Percentiles rank a stretch among this genome's conserved stretches.
Conservation (phyloP, 2,113 vertebrate species). For the Cyprinodon tularosa region DNA sequence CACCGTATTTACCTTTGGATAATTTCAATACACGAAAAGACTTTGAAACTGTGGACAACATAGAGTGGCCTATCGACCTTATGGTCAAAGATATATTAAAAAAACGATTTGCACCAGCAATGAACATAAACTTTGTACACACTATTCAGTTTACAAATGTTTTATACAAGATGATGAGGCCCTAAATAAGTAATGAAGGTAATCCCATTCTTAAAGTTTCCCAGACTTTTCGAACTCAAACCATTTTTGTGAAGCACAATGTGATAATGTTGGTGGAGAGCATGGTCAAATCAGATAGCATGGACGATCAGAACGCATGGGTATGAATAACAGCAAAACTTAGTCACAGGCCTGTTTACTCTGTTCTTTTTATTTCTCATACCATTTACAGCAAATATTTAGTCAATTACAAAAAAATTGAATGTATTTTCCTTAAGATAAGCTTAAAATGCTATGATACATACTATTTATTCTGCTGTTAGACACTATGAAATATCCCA, state of each 20-base stretch:
- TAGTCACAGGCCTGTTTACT: neutral
- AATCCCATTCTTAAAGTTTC: too few species aligned
- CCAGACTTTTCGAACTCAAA: too few species aligned
- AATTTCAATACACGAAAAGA: too few species aligned
- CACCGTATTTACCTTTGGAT: too few species aligned
- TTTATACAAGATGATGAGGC: too few species aligned
- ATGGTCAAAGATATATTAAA: too few species aligned
- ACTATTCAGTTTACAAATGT: too few species aligned
- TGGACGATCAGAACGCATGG: neutral
- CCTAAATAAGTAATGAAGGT: too few species aligned
- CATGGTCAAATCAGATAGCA: neutral
- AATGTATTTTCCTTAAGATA: neutral
- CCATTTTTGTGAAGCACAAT: neutral
- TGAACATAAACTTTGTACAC: too few species aligned
- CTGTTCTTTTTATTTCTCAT: neutral
- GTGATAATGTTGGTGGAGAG: neutral
- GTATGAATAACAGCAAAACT: neutral
- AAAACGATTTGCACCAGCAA: too few species aligned
- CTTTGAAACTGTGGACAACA: too few species aligned
- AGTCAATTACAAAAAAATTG: neutral
- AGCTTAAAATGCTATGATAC: neutral
- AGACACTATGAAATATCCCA: slow-evolving; percentile 5
- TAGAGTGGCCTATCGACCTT: too few species aligned
- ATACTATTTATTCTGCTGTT: slow-evolving; percentile 4
- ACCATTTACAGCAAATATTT: neutral